These are phyloP conservation scores for Kryphioiulus occultus DNA, from an alignment of 2,888 invertebrate genomes.

Conservation along the genomic window DNA sequence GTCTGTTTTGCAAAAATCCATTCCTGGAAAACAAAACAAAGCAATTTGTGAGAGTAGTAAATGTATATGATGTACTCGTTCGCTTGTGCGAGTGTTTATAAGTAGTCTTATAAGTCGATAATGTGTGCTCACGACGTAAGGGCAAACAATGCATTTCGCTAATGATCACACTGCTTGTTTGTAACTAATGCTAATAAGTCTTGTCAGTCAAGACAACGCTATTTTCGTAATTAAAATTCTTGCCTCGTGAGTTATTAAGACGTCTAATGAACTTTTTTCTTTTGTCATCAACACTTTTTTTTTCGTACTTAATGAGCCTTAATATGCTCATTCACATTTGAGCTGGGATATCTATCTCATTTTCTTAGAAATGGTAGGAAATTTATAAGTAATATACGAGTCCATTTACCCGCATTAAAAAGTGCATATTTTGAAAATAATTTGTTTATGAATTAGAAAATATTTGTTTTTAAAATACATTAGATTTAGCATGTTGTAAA, in stretches of 20 bases:
- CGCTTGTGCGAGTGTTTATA: neutral
- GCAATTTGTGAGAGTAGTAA: neutral
- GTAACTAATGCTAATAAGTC: constrained; percentile 24
- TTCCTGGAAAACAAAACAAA: neutral
- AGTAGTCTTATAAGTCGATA: constrained; percentile 33
- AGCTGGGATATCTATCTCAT: neutral
- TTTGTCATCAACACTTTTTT: neutral
- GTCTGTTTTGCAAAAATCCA: neutral
- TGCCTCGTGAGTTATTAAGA: constrained; percentile 1
- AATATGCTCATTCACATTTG: neutral
- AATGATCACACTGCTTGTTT: neutral
- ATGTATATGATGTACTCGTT: neutral
- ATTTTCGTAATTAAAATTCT: neutral
- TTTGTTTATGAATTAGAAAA: too few relatives aligned
- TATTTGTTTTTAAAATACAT: too few relatives aligned
- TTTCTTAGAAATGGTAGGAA: neutral
- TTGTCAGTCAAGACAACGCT: neutral
- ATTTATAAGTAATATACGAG: too few relatives aligned
- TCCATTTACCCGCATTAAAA: too few relatives aligned
- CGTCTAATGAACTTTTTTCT: constrained; percentile 11
- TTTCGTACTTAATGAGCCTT: neutral
- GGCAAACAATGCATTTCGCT: neutral
- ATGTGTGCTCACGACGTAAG: neutral
- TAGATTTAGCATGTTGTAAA: too few relatives aligned
- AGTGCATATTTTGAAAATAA: too few relatives aligned